These are phyloP conservation scores for Myotis yumanensis DNA, from an alignment of 2,113 vertebrate species.

Conservation along the genomic window DNA sequence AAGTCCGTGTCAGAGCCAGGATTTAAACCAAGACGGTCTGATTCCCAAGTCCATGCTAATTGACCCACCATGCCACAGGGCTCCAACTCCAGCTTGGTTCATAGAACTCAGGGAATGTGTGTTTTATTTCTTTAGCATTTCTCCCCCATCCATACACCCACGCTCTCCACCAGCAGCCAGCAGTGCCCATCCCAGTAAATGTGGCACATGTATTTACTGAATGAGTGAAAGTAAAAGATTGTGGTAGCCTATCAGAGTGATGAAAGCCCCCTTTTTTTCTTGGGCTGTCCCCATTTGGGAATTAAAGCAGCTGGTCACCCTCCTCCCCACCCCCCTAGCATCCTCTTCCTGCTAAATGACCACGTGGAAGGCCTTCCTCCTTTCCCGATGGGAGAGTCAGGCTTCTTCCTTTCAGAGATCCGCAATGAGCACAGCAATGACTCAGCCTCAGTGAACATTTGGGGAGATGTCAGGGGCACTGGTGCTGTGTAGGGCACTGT, in stretches of 20 bases:
- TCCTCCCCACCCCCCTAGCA: background rate
- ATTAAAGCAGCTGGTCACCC: constrained; percentile 2
- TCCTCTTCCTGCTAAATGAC: constrained; percentile 32
- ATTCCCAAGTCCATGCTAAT: background rate
- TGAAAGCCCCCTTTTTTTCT: background rate
- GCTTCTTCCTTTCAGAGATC: constrained; percentile 25
- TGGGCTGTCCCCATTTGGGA: background rate
- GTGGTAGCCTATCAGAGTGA: constrained; percentile 10
- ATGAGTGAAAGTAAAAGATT: constrained; percentile 21
- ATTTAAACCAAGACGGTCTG: background rate
- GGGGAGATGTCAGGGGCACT: background rate
- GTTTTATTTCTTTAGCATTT: background rate
- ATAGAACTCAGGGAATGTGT: background rate
- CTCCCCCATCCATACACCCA: background rate
- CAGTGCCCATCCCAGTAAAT: background rate
- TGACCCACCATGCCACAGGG: background rate
- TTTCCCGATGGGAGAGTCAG: background rate
- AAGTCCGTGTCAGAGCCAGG: background rate
- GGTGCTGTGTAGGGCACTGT: constrained; percentile 13
- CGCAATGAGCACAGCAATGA: background rate
- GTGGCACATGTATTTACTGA: background rate
- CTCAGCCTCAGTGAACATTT: background rate
- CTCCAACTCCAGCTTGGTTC: background rate
- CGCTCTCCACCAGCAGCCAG: background rate
- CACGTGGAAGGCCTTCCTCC: background rate